phyloP scores from a whole-genome alignment of 2,113 vertebrate genomes.

The Rhynchomys soricoides region DNA sequence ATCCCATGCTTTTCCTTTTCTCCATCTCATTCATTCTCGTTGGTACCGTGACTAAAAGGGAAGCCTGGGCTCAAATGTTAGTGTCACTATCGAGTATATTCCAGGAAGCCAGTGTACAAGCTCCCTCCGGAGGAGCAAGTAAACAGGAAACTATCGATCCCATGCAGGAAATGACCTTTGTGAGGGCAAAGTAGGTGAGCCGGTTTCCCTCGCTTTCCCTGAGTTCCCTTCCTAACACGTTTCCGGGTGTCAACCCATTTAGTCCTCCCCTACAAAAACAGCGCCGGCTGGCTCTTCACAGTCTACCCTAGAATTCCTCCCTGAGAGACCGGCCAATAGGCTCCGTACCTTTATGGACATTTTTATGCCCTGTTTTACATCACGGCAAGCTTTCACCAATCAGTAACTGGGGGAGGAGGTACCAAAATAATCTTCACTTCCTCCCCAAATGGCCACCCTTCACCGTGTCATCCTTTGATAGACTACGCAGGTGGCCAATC shows the following conservation, averaged over 20 bases:
- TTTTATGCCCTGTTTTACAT: constrained; percentile 17
- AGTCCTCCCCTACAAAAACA: neutral
- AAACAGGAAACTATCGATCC: constrained; percentile 73
- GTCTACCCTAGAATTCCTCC: neutral
- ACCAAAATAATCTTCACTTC: constrained; percentile 74
- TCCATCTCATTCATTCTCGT: neutral
- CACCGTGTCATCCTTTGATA: constrained; percentile 33
- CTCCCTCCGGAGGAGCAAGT: constrained; percentile 17
- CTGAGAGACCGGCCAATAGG: neutral
- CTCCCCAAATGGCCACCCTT: constrained; percentile 42
- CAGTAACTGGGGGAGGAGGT: constrained; percentile 19
- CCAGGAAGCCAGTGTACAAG: neutral
- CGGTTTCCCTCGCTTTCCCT: constrained; percentile 26
- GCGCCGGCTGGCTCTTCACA: neutral
- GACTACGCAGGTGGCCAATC: constrained; percentile 38
- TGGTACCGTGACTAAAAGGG: neutral
- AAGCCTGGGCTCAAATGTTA: neutral
- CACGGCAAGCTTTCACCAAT: constrained; percentile 62
- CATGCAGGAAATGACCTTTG: constrained; percentile 70
- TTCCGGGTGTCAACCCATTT: constrained; percentile 58
- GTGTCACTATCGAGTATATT: neutral
- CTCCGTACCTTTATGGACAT: neutral
- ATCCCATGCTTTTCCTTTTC: neutral
- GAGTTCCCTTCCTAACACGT: constrained; percentile 9
- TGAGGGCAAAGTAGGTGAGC: neutral